These are phyloP conservation scores for Nemotelus pantherinus DNA, from an alignment of 2,888 invertebrate genomes.

Conservation along the genomic window DNA sequence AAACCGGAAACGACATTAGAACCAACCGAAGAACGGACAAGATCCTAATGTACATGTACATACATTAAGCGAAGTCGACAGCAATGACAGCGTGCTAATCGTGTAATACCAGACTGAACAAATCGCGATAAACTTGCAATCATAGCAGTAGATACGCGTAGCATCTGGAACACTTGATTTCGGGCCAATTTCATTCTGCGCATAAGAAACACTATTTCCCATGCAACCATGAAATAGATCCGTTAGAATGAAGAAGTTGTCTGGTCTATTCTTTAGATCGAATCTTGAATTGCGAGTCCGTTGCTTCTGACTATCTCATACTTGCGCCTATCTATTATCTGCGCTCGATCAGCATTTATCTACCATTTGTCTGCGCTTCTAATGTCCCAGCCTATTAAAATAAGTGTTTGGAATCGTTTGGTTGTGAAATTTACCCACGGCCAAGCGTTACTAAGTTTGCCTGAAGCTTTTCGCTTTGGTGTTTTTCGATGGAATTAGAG, in stretches of 20 bases:
- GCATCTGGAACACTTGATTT: neutral
- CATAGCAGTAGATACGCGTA: neutral
- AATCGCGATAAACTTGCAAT: neutral
- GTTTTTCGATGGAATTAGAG: neutral
- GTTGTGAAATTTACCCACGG: neutral
- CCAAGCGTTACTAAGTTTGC: neutral
- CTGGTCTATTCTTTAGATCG: neutral
- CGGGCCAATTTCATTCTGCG: neutral
- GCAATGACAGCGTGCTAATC: neutral
- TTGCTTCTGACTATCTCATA: neutral
- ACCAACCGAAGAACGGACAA: neutral
- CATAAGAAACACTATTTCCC: neutral
- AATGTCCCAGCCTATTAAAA: neutral
- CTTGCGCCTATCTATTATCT: neutral
- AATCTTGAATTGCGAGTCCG: neutral
- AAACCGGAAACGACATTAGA: conserved; percentile 1
- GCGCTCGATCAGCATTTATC: neutral
- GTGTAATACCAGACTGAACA: neutral
- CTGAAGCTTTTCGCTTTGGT: neutral
- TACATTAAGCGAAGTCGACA: neutral
- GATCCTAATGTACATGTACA: neutral
- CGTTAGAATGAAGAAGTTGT: neutral
- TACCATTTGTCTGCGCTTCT: neutral
- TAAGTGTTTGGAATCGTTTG: neutral
- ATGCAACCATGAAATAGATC: neutral